Evolutionary conservation across 2,888 invertebrate genomes (phyloP).

Genomic region (Mellilla xanthometata): DNA sequence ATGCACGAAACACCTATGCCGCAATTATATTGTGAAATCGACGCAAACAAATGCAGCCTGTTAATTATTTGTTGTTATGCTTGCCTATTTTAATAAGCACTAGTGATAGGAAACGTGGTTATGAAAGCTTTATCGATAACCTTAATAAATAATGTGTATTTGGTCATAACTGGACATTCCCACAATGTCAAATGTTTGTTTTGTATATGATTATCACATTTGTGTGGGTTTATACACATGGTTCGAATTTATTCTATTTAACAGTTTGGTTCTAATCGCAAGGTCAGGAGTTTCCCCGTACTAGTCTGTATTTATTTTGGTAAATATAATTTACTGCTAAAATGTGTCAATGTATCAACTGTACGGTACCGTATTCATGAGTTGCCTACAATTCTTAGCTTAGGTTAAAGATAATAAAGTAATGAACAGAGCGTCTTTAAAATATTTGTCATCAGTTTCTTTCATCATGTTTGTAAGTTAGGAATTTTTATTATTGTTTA

Average conservation of each 20-base stretch:
- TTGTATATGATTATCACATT: not conserved
- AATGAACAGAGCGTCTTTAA: too few relatives aligned
- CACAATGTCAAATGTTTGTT: not conserved
- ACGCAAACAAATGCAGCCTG: conserved; percentile 66
- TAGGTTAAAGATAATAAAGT: too few relatives aligned
- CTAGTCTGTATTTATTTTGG: conserved; percentile 1
- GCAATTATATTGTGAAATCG: conserved; percentile 69
- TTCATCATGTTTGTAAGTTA: too few relatives aligned
- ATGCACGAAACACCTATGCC: conserved; percentile 59
- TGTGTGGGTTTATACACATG: not conserved
- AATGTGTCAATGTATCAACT: too few relatives aligned
- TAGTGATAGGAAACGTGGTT: conserved; percentile 37
- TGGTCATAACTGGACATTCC: conserved; percentile 5
- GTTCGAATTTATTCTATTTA: conserved; percentile 1
- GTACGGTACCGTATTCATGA: too few relatives aligned
- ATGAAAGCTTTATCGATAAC: conserved; percentile 25
- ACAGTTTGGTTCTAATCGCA: conserved; percentile 27
- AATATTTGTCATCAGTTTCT: too few relatives aligned
- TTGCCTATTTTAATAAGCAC: conserved; percentile 36
- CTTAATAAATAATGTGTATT: not conserved
- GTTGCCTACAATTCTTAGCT: too few relatives aligned
- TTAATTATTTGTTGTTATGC: conserved; percentile 56
- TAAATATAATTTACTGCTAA: too few relatives aligned
- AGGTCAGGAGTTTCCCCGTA: conserved; percentile 23
- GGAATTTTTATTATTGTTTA: too few relatives aligned